Conservation (phyloP, 2,797 vertebrate genomes). For the Sebastes baramenuke region DNA sequence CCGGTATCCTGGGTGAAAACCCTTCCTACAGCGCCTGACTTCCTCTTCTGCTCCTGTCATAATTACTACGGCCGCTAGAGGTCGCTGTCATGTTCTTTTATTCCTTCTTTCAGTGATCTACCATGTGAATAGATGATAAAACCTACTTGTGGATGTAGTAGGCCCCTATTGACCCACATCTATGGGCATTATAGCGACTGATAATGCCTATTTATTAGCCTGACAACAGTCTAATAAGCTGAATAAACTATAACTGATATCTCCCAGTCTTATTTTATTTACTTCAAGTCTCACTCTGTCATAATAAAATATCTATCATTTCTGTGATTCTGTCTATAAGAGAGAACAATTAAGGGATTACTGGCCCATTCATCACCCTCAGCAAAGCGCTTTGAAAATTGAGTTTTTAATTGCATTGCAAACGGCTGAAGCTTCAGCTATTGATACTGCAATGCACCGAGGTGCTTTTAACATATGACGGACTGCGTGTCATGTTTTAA, state of each 20-base stretch:
- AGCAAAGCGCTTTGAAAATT: conserved; percentile 78
- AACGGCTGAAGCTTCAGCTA: conserved; percentile 68
- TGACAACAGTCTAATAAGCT: too few species aligned
- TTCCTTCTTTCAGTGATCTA: too few species aligned
- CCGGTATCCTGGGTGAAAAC: too few species aligned
- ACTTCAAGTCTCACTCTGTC: conserved; percentile 42
- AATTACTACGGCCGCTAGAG: too few species aligned
- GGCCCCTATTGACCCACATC: too few species aligned
- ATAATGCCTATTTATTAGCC: too few species aligned
- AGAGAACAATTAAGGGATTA: conserved; percentile 79
- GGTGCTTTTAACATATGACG: conserved; percentile 29
- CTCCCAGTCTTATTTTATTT: conserved; percentile 50
- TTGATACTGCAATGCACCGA: conserved; percentile 67
- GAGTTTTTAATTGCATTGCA: conserved; percentile 81
- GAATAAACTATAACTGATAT: neutral
- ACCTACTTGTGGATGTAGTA: too few species aligned
- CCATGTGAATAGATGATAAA: too few species aligned
- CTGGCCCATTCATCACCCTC: conserved; percentile 74
- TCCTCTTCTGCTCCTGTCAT: too few species aligned
- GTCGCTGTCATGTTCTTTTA: too few species aligned
- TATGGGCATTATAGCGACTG: too few species aligned
- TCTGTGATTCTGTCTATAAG: conserved; percentile 56
- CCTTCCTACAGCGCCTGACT: too few species aligned
- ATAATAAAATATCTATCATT: conserved; percentile 65
- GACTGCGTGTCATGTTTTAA: conserved; percentile 12